Percentiles rank a stretch among this genome's conserved stretches.
Evolutionary conservation across 2,797 vertebrate species (phyloP).

Genomic region (Ptychadena robeensis): DNA sequence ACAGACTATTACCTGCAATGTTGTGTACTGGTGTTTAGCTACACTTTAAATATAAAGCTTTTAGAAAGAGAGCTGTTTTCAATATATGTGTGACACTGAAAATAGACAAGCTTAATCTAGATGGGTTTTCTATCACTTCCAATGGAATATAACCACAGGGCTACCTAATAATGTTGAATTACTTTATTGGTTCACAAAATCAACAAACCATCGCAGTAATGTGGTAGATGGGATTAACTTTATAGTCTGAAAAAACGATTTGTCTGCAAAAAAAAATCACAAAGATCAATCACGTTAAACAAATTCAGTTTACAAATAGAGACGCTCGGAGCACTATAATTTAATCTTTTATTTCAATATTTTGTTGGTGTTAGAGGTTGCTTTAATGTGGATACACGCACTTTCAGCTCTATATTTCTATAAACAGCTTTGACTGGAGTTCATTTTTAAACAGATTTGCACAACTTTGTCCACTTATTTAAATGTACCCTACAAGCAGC

Average conservation of each 20-base stretch:
- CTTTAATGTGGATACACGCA: not conserved
- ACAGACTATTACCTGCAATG: too few species aligned
- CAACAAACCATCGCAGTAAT: not conserved
- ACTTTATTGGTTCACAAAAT: not conserved
- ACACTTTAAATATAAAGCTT: not conserved
- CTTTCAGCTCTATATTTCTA: not conserved
- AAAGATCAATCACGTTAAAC: not conserved
- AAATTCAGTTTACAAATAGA: not conserved
- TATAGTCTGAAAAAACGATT: not conserved
- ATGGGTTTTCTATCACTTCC: not conserved
- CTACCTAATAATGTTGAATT: not conserved
- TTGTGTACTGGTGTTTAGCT: too few species aligned
- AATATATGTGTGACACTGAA: not conserved
- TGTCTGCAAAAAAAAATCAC: not conserved
- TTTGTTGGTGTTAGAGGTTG: not conserved
- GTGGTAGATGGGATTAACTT: not conserved
- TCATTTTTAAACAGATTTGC: not conserved
- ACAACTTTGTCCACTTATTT: slow-evolving; percentile 5
- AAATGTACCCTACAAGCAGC: not conserved
- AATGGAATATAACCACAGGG: not conserved
- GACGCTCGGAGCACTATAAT: not conserved
- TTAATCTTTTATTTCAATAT: slow-evolving; percentile 11
- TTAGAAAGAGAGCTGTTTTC: not conserved
- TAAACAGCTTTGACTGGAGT: not conserved
- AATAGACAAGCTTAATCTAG: not conserved